Conservation (phyloP, 1,140 invertebrate genomes). For the Bactericera cockerelli region DNA sequence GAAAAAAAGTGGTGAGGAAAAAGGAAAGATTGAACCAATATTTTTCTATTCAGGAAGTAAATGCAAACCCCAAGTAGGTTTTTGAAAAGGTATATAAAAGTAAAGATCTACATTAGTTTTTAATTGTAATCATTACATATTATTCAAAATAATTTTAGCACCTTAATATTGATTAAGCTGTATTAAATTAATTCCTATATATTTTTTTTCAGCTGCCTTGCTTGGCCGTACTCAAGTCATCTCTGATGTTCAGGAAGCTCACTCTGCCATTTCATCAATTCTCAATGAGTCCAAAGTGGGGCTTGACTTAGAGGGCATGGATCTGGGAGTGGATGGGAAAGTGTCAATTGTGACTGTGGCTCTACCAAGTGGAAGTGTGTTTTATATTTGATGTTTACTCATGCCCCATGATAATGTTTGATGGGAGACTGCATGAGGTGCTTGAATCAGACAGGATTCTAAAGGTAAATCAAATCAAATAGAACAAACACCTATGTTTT, state of each 20-base stretch:
- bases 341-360: not conserved
- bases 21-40: no score
- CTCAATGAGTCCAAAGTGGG: not conserved
- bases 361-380: not conserved
- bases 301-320: not conserved
- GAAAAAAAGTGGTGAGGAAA: no score
- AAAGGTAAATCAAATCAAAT: no score
- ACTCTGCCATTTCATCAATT: not conserved
- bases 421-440: not conserved
- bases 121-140: no score
- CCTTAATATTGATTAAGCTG: no score
- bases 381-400: slow-evolving; percentile 5
- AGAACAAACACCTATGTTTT: no score
- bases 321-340: not conserved
- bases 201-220: not conserved
- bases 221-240: not conserved
- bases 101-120: no score
- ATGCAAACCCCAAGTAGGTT: no score
- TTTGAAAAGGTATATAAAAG: no score
- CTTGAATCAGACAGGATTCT: not conserved
- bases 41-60: no score
- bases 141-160: no score
- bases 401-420: not conserved
- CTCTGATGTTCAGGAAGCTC: not conserved
- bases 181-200: no score